These are phyloP conservation scores for Umimayanthus kanabou DNA, from an alignment of 92 coral and sea anemone genomes.

Conservation along the genomic window DNA sequence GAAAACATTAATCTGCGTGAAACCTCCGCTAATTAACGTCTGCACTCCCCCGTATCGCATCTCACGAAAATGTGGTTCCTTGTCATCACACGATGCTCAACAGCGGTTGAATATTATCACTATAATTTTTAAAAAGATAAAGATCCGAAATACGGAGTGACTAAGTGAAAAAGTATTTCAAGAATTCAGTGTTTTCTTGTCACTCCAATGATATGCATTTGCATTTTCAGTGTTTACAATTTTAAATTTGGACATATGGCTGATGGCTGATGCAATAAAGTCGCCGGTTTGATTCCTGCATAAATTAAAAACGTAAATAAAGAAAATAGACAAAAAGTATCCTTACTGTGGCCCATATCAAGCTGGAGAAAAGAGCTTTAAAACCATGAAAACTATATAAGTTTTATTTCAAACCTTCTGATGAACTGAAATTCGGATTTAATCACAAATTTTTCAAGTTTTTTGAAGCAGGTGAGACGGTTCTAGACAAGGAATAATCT, in stretches of 20 bases:
- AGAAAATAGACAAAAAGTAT: neutral
- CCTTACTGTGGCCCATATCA: neutral
- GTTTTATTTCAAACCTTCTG: neutral
- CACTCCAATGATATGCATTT: too few species aligned
- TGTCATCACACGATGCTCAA: neutral
- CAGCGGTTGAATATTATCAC: slow-evolving; percentile 8
- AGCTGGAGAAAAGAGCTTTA: neutral
- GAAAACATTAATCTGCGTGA: neutral
- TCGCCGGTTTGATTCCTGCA: neutral
- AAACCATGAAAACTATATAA: neutral
- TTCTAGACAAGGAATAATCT: neutral
- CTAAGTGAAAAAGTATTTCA: neutral
- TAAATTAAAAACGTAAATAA: slow-evolving; percentile 30
- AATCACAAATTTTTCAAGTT: neutral
- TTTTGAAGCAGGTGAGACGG: slow-evolving; percentile 3
- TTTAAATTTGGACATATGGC: neutral
- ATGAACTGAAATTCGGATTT: neutral
- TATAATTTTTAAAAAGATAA: neutral
- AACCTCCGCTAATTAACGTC: neutral
- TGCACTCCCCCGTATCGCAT: neutral
- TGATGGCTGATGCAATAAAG: slow-evolving; percentile 20
- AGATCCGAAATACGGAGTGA: neutral
- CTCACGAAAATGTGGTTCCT: neutral
- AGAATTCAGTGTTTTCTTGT: neutral
- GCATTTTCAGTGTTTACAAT: slow-evolving; percentile 3